phyloP scores from a whole-genome alignment of 1,140 invertebrate genomes.

The Drosophila aff. region DNA sequence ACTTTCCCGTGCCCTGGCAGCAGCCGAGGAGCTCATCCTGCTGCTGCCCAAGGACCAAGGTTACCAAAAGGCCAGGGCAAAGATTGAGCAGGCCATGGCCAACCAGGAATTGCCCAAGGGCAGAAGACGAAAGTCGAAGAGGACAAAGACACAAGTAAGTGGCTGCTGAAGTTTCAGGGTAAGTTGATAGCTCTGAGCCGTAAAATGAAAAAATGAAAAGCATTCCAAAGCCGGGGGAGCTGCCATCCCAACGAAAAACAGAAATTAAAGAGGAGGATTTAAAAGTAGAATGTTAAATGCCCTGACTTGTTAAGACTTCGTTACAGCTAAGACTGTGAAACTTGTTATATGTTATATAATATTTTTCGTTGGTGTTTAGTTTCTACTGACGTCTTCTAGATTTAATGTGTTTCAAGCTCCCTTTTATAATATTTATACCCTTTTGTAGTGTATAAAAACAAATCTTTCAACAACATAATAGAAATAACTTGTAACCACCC shows the following conservation, averaged over 20 bases:
- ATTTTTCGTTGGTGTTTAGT: not conserved
- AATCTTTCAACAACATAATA: not conserved
- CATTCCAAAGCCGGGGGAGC: not conserved
- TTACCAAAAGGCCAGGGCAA: slow-evolving; percentile 48
- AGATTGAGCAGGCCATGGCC: slow-evolving; percentile 54
- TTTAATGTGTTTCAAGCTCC: not conserved
- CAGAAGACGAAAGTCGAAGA: slow-evolving; percentile 23
- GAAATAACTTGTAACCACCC: not conserved
- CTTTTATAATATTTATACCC: not conserved
- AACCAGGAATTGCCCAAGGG: slow-evolving; percentile 29
- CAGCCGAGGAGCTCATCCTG: slow-evolving; percentile 56
- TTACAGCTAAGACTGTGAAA: not conserved
- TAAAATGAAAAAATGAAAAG: slow-evolving; percentile 6
- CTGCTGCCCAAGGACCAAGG: slow-evolving; percentile 48
- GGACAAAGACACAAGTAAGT: slow-evolving; percentile 42
- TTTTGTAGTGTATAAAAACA: not conserved
- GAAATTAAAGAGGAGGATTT: not conserved
- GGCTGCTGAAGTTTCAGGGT: slow-evolving; percentile 13
- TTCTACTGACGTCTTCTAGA: not conserved
- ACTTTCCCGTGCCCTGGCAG: slow-evolving; percentile 47
- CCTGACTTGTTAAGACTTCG: not conserved
- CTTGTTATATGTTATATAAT: not conserved
- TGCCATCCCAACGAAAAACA: not conserved
- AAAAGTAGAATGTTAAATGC: not conserved
- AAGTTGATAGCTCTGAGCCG: slow-evolving; percentile 2